Evolutionary conservation across 2,113 vertebrate genomes (phyloP).

Genomic region (Trichechus manatus): DNA sequence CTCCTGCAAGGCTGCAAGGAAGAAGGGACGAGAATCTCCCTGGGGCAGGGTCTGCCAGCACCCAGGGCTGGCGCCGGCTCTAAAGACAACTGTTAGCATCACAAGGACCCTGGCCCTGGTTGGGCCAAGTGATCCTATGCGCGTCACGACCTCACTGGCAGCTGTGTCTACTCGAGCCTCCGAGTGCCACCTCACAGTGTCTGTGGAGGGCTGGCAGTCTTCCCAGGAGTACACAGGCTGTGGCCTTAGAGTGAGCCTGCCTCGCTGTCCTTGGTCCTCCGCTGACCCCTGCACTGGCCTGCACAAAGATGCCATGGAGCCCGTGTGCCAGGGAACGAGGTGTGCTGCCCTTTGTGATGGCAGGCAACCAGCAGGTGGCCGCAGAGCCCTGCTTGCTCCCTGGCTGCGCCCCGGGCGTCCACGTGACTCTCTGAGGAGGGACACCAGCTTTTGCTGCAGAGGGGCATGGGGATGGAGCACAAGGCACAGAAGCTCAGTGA

Average conservation of each 20-base stretch:
- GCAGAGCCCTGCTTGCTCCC: rapidly evolving
- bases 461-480: too few species aligned
- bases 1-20: too few species aligned
- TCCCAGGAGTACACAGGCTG: too few species aligned
- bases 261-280: rapidly evolving
- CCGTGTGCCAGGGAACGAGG: rapidly evolving
- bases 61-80: too few species aligned
- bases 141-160: neutral
- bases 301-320: neutral
- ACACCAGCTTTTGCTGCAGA: rapidly evolving
- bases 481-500: too few species aligned
- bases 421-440: rapidly evolving
- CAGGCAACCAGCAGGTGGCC: neutral
- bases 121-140: too few species aligned
- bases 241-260: rapidly evolving
- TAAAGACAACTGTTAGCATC: too few species aligned
- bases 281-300: too few species aligned
- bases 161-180: neutral
- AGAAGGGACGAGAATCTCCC: too few species aligned
- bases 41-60: too few species aligned
- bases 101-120: too few species aligned
- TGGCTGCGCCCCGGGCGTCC: rapidly evolving
- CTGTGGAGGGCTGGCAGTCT: neutral
- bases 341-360: rapidly evolving
- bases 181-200: too few species aligned